phyloP scores from a whole-genome alignment of 2,888 invertebrate species.

The Lucinisca nassula region DNA sequence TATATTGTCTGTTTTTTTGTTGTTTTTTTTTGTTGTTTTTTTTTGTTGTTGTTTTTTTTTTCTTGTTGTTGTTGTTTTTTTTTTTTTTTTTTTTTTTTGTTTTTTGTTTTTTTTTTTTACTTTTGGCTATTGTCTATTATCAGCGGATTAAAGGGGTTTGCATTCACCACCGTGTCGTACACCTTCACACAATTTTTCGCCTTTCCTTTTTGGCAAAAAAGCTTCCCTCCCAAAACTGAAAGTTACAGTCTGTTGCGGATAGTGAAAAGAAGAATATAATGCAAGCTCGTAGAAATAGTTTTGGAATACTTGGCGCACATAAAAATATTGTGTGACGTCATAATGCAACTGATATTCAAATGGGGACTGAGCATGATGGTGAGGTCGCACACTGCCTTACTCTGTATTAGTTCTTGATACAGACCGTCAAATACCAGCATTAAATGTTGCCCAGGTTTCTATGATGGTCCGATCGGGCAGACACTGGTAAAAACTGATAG shows the following conservation, averaged over 20 bases:
- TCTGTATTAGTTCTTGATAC: background rate
- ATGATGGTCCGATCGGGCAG: background rate
- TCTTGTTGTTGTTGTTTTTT: too few species aligned
- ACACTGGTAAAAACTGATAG: background rate
- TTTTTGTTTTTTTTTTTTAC: too few species aligned
- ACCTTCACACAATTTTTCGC: constrained; percentile 7
- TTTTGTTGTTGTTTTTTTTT: too few species aligned
- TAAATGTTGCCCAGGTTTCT: background rate
- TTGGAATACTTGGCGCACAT: constrained; percentile 26
- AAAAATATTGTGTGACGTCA: constrained; percentile 19
- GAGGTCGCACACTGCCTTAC: constrained; percentile 6
- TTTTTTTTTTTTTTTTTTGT: too few species aligned
- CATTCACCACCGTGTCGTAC: background rate
- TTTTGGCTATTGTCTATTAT: constrained; percentile 18
- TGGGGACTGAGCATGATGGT: constrained; percentile 1
- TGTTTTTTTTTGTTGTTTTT: too few species aligned
- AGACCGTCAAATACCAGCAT: constrained; percentile 11
- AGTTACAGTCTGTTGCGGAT: constrained; percentile 12
- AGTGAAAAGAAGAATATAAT: constrained; percentile 22
- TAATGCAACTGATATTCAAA: constrained; percentile 2
- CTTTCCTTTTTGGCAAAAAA: constrained; percentile 10
- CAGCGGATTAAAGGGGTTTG: constrained; percentile 9
- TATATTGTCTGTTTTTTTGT: too few species aligned
- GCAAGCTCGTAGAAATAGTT: constrained; percentile 19
- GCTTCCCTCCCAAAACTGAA: background rate